Conservation (phyloP, 2,797 vertebrate genomes). For the Loris lydekkerianus region DNA sequence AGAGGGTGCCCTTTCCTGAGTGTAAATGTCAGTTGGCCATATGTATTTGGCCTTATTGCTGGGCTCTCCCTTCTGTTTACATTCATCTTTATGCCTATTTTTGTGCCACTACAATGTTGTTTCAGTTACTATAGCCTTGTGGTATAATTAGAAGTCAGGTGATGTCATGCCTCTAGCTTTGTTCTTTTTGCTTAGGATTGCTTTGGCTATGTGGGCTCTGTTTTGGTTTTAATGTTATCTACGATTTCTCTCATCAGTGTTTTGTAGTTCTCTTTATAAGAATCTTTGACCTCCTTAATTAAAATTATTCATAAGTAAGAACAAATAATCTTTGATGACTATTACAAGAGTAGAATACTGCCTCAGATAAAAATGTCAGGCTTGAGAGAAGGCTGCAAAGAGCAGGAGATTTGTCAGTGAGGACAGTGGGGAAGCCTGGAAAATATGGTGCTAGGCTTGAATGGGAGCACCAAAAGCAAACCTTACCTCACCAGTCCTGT, state of each 20-base stretch:
- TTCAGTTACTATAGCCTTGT: not conserved
- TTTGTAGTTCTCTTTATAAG: not conserved
- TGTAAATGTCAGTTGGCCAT: not conserved
- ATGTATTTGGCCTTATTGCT: not conserved
- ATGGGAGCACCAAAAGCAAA: not conserved
- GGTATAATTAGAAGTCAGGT: not conserved
- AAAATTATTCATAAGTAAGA: not conserved
- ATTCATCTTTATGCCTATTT: not conserved
- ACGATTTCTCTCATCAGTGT: not conserved
- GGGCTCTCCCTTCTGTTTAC: not conserved
- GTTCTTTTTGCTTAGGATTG: not conserved
- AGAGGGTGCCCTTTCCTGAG: not conserved
- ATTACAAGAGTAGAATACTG: not conserved
- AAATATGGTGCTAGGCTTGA: not conserved
- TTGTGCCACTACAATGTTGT: not conserved
- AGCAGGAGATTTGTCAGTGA: not conserved
- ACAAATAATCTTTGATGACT: not conserved
- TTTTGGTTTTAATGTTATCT: not conserved
- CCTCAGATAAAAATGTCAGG: not conserved
- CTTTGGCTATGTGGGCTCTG: not conserved
- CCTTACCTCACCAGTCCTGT: not conserved
- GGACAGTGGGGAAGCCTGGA: not conserved
- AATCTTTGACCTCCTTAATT: not conserved
- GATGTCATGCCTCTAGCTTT: not conserved
- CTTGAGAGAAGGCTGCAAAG: not conserved